Evolutionary conservation across 2,797 vertebrate species (phyloP), one percentile per base, ranked within the genome.

Genomic region (Dermochelys coriacea): DNA sequence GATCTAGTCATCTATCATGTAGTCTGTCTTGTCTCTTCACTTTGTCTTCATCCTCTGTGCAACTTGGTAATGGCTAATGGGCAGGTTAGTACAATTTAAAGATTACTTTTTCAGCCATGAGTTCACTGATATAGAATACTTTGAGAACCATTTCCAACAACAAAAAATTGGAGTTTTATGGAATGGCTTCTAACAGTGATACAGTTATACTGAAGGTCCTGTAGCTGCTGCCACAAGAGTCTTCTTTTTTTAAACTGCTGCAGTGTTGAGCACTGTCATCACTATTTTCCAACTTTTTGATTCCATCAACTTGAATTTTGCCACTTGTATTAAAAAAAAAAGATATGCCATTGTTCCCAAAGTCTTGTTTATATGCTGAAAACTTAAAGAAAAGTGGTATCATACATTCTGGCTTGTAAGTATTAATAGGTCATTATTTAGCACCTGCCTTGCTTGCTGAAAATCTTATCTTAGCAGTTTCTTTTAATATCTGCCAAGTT

Each of bases 371-470:
- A 74, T 15, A 79, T 89, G 74, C 74, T 88, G 75, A 14, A 74
- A 6, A 86, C 8, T 78, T 84, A 61, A 51, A 45, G 21, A 88
- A 92, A 92, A 95, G 78, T 55, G 1, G 82, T 90, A 47, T 25
- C 64, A 34, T 68, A 55, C 61, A 12, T 77, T 54, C 93, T 91
- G 68, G 34, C 87, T 86, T 86, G 45, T 52, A 25, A 10, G 27
- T 78, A 78, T 88, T 89, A 78, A 89, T 86, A 90, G 75, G 71
- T 52, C 88, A 80, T 80, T 52, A 71, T 88, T 88, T 79, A 96
- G 2, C 77, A 93, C 78, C 81, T 37, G 37, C 74, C 7, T 0
- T 49, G 77, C 54, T 49, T 96, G 92, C 25, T 83, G 81, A 59
- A 80, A 68, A 52, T 77, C 31, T 85, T 84, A 27, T 80, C 77